Evolutionary conservation across 1,140 invertebrate genomes (phyloP).

Genomic region (Vanessa atalanta): DNA sequence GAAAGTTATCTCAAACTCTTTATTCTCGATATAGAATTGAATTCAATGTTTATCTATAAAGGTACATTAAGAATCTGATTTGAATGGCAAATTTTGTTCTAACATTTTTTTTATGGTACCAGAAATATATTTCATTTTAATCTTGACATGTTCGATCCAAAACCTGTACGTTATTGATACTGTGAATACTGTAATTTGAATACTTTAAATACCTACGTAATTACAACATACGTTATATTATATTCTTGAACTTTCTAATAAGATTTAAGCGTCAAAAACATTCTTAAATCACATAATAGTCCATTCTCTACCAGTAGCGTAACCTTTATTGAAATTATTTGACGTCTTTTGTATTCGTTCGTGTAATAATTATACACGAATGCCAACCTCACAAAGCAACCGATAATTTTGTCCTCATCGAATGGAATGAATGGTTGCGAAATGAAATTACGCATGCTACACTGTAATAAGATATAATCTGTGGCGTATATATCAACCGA

Average conservation of each 20-base stretch:
- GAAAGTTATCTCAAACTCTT: no score
- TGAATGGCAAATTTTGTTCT: no score
- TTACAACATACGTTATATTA: background rate
- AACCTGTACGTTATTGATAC: no score
- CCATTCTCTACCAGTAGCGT: constrained; percentile 26
- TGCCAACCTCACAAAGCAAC: constrained; percentile 46
- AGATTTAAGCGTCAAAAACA: background rate
- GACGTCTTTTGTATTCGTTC: constrained; percentile 25
- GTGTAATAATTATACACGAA: constrained; percentile 44
- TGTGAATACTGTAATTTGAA: no score
- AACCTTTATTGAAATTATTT: constrained; percentile 28
- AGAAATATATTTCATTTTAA: no score
- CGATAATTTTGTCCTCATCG: constrained; percentile 59
- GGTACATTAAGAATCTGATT: no score
- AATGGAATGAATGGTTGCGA: constrained; percentile 45
- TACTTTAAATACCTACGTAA: background rate
- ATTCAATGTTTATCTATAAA: no score
- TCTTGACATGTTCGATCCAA: no score
- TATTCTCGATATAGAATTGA: no score
- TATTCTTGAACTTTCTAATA: background rate
- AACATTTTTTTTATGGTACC: no score
- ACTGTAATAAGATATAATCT: constrained; percentile 44
- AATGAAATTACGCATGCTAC: constrained; percentile 43
- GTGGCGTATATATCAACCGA: constrained; percentile 27
- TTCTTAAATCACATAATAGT: constrained; percentile 14